phyloP scores from a whole-genome alignment of 2,797 vertebrate genomes.

The Tokudaia tokunoshimensis region DNA sequence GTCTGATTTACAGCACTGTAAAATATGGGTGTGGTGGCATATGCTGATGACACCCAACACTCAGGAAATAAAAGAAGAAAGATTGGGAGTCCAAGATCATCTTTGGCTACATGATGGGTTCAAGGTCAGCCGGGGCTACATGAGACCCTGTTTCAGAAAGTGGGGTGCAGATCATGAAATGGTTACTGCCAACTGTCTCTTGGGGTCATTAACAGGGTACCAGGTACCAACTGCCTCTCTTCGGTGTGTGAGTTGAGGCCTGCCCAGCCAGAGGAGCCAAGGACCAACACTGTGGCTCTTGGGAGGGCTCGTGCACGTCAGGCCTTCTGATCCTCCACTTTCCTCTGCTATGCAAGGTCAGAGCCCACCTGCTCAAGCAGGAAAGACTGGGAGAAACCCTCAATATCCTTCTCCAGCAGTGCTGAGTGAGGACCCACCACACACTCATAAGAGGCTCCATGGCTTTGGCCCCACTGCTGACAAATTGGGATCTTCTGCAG shows the following conservation, averaged over 20 bases:
- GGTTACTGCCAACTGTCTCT: conserved; percentile 11
- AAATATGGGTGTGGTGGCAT: background rate
- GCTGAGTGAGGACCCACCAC: fast-evolving
- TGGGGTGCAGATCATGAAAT: conserved; percentile 53
- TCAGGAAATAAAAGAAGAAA: background rate
- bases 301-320: fast-evolving
- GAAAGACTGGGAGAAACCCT: background rate
- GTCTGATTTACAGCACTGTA: background rate
- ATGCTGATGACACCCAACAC: background rate
- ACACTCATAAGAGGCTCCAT: background rate
- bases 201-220: background rate
- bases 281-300: background rate
- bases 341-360: background rate
- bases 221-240: background rate
- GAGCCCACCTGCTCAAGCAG: background rate
- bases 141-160: background rate
- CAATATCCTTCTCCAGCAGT: fast-evolving
- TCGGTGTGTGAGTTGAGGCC: background rate
- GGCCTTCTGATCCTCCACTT: background rate
- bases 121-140: background rate
- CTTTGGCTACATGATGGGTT: background rate
- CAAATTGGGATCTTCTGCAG: fast-evolving
- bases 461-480: fast-evolving
- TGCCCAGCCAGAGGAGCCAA: background rate
- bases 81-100: background rate